A percentile compares a stretch with the other conserved stretches of the same genome.
These are phyloP conservation scores for Tetraodon nigroviridis DNA, from an alignment of 2,113 vertebrate genomes.

Conservation along the genomic window DNA sequence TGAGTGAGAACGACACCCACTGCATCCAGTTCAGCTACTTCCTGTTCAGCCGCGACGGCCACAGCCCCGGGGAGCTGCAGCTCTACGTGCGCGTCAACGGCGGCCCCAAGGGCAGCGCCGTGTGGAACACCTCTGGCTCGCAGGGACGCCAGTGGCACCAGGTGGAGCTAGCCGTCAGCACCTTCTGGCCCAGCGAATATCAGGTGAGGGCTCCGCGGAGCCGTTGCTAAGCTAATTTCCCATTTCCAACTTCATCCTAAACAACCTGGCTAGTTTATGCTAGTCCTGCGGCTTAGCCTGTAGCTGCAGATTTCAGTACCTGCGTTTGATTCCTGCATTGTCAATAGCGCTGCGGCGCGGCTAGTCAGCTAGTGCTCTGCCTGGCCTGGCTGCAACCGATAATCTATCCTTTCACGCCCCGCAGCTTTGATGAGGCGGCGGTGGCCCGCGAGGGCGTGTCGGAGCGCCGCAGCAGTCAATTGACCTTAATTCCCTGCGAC, in stretches of 20 bases:
- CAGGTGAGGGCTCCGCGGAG: slow-evolving; percentile 75
- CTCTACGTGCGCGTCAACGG: slow-evolving; percentile 86
- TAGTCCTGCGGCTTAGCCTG: background rate
- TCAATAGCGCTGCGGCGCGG: slow-evolving; percentile 29
- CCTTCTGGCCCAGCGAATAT: slow-evolving; percentile 96
- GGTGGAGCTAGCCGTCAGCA: slow-evolving; percentile 91
- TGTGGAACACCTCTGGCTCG: slow-evolving; percentile 89
- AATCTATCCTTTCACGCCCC: slow-evolving; percentile 56
- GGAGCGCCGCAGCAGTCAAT: slow-evolving; percentile 51
- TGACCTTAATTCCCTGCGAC: slow-evolving; percentile 66
- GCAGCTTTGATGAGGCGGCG: slow-evolving; percentile 54
- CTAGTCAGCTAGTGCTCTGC: slow-evolving; percentile 40
- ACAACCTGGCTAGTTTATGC: no score
- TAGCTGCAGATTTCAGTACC: slow-evolving; percentile 63
- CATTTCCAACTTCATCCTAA: no score
- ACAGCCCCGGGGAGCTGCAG: slow-evolving; percentile 83
- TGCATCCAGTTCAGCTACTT: slow-evolving; percentile 98
- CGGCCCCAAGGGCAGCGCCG: slow-evolving; percentile 81
- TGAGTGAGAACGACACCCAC: slow-evolving; percentile 97
- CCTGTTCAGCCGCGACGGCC: slow-evolving; percentile 88
- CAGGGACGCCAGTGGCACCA: slow-evolving; percentile 92
- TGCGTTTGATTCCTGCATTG: slow-evolving; percentile 36
- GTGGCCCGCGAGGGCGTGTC: slow-evolving; percentile 35
- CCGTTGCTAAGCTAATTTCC: background rate
- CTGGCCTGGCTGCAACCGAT: slow-evolving; percentile 64